Evolutionary conservation across 2,888 invertebrate species (phyloP).

Genomic region (Heliconius aoede): DNA sequence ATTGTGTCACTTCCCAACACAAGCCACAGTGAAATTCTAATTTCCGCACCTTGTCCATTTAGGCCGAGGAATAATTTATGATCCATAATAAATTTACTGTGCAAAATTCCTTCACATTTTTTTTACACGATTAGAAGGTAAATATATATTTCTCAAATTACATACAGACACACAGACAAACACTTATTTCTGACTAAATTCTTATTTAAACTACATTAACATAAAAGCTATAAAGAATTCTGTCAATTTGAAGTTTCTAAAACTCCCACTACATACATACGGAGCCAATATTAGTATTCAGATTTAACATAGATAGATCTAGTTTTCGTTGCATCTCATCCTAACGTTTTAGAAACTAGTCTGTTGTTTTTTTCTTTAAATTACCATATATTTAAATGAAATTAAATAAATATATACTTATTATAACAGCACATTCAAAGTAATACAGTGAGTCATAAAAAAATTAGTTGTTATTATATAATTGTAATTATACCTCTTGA

Average conservation of each 20-base stretch:
- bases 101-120: no score
- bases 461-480: background rate
- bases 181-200: background rate
- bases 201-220: conserved; percentile 22
- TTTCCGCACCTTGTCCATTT: no score
- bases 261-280: conserved; percentile 47
- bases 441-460: background rate
- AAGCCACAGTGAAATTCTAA: no score
- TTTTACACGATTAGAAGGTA: background rate
- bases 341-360: conserved; percentile 44
- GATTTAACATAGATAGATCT: conserved; percentile 50
- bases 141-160: background rate
- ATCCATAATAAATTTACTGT: no score
- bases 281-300: conserved; percentile 51
- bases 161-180: background rate
- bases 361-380: conserved; percentile 30
- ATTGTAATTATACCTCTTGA: background rate
- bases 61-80: no score
- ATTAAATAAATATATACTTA: background rate
- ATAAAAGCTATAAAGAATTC: conserved; percentile 35
- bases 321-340: conserved; percentile 49
- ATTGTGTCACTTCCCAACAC: background rate
- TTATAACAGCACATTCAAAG: background rate
- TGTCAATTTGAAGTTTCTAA: conserved; percentile 44
- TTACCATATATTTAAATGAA: conserved; percentile 7